A percentile compares a stretch with the other conserved stretches of the same genome.
Evolutionary conservation across 2,888 invertebrate species (phyloP).

Genomic region (Drosophila melanosoma): DNA sequence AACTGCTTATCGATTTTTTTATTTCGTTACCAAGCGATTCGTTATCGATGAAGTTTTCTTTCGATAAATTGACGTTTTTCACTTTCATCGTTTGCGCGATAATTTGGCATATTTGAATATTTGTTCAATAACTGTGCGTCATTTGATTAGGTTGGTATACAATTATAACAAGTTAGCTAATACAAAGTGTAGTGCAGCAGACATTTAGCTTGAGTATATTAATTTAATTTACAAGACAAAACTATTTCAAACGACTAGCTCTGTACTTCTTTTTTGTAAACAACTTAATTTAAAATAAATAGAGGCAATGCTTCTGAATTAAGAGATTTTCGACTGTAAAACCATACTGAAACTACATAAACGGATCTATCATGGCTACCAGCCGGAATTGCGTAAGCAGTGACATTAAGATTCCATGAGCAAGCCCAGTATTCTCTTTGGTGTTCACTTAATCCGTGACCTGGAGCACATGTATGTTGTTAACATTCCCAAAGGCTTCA

Average conservation of each 20-base stretch:
- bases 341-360: neutral
- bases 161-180: neutral
- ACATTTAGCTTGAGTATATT: neutral
- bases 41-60: neutral
- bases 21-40: neutral
- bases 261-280: neutral
- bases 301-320: neutral
- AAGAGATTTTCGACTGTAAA: neutral
- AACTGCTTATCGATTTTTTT: constrained; percentile 7
- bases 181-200: neutral
- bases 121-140: neutral
- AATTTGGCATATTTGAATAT: neutral
- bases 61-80: neutral
- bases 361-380: neutral
- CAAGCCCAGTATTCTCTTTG: constrained; percentile 1
- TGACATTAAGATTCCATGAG: neutral
- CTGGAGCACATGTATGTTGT: constrained; percentile 10
- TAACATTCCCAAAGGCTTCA: constrained; percentile 14
- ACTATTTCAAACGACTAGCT: neutral
- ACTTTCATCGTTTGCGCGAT: neutral
- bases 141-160: neutral
- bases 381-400: no score
- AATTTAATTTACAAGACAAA: neutral
- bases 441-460: constrained; percentile 19
- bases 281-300: neutral